Base-by-base conservation (phyloP, 2,797 vertebrate species). In the Acipenser transmontanus region DNA sequence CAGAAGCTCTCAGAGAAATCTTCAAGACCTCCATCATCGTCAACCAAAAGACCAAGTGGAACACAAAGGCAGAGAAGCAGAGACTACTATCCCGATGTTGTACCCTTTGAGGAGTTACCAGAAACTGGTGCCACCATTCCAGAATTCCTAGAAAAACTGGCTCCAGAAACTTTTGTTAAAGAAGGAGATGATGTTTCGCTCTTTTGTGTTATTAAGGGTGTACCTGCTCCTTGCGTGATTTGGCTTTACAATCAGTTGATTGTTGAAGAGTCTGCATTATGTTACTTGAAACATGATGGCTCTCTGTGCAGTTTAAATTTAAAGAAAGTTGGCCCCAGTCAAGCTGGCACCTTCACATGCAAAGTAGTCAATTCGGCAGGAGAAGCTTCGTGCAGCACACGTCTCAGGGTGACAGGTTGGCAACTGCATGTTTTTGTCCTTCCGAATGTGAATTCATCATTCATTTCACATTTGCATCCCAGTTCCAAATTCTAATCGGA, bases 381-480 rank as follows among this genome's bases (percentile, higher is more conserved):
- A 83, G 85, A 94, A 80, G 85, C 85, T 79, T 86, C 89, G 85
- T 81, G 83, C 91, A 88, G 82, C 87, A 86, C 84, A 74, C 77
- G 71, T 74, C 76, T 87, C 68, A 82, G 79, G 78, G 80, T 87
- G 86, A 90, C 86, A 95, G 93, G 91, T 95, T 94, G 90, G 93
- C 92, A 96, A 91, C 85, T 95, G 94, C 93, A 96, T 97, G 95
- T 85, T 95, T 84, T 83, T 60, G 61, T 66, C 84, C 71, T 86
- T 87, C 75, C 76, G 71, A 77, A 74, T 80, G 68, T 77, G 71
- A 65, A 34, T 84, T 84, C 68, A n/a, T 74, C 65, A 8, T 82
- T 72, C 75, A 70, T 80, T 81, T 73, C 72, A 62, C 51, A 52
- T 49, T 66, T 84, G 71, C 76, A 81, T 79, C 79, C 69, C 74